Base-by-base conservation (phyloP, 2,888 invertebrate species). In the Habroteleia sp. region DNA sequence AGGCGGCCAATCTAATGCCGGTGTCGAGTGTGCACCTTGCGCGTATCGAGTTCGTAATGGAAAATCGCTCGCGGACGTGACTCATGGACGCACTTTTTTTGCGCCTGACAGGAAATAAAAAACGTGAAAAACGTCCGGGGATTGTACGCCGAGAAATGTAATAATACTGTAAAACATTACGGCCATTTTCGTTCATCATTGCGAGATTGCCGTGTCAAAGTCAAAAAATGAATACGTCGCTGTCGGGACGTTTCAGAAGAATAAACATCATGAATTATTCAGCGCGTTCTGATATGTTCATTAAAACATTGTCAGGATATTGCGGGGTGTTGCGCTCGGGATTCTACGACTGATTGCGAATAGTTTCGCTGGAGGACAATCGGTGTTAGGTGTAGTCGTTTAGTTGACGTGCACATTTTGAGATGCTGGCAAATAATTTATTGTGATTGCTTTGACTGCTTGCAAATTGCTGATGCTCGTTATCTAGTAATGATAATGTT, bases 1-100 rank as follows among this genome's bases (percentile, higher is more conserved):
- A 60, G 13, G 44, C 58, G 77, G 76, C 48, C 68, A 78, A 80
- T 79, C 77, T 78, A 78, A 68, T 66, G 48, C 65, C 62, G 62
- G 25, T 50, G 66, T 41, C 42, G 29, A 52, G 54, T 39, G 20
- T 79, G 66, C 63, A 77, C 62, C 68, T 75, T 52, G 62, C 71
- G 71, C 52, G 39, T 56, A 46, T 46, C 54, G 41, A 48, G 31
- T 56, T 54, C 41, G 73, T 73, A 66, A 66, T 65, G 73, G 65
- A 66, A 73, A 73, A 73, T 73, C 60, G 73, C 66, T 66, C 48
- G 52, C 60, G 74, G 54, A 54, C 60, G 60, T 66, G 66, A 62
- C 62, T 74, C 62, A 44, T 23, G 41, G 50, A 23, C 44, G 37
- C 44, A 25, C 25, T 44, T 33, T 58, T 52, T 65, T 65, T 52